Evolutionary conservation across 2,797 vertebrate species (phyloP), one percentile per base, ranked within the genome.

Genomic region (Anabas testudineus): DNA sequence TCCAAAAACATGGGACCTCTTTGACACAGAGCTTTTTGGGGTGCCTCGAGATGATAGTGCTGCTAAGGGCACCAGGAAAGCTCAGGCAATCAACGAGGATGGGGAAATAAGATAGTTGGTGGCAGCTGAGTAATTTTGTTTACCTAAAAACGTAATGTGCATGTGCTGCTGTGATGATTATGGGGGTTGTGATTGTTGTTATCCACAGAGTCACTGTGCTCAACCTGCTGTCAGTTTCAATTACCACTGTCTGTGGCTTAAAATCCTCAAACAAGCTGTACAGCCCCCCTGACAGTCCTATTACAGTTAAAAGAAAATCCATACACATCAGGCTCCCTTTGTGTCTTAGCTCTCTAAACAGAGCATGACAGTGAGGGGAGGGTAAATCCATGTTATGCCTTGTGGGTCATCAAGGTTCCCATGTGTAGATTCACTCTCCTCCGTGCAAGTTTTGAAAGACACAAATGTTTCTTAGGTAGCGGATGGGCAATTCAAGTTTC

Each of bases 191-290:
- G 91, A 93, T 90, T 88, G 91, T 90, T 91, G 90, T 90, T 87
- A 91, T 93, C 87, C 82, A 77, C 84, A 77, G 87, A 90, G 88
- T 84, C 91, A 89, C 90, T 92, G 89, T 90, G 89, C 75, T 92
- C 91, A 90, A 87, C 88, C 87, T 19, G 74, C 88, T 94, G 92
- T 93, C 91, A 87, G 64, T 90, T 94, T 93, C 93, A 94, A 93
- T 94, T 94, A 95, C 93, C 71, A 30, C 90, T 45, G 86, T 89
- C 87, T 89, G 81, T 73, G 82, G 86, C 81, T 81, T 79, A 82
- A 80, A 86, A 92, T 92, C 89, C 82, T 84, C 79, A 62, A 81
- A 62, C 72, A 81, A 81, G 75, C 74, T 56, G 69, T n/a, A 57
- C 67, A 57, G 65, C 53, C 82, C 65, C 85, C 74, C 78, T 61